Evolutionary conservation across 1,140 invertebrate species (phyloP), one percentile per base, ranked within the genome.

Genomic region (Hycleus cichorii): DNA sequence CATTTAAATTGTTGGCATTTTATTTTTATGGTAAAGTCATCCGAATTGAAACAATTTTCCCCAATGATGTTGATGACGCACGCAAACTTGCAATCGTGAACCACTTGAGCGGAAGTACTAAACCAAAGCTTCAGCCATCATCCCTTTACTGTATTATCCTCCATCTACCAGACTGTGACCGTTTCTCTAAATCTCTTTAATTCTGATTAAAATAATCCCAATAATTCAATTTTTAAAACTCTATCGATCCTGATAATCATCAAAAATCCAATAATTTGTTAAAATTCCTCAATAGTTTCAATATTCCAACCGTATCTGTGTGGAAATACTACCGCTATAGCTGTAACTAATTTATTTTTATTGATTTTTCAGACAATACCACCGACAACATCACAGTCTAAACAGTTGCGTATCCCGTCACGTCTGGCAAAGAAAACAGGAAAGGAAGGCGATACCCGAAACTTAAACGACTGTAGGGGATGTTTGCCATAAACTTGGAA

Each of bases 51-150:
- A 42, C 40, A 42, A 42, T 10, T 42, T 18, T 18, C 18, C 18
- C 9, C 9, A 42, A 10, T 11, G 4, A 12, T 10, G 39, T 39
- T 45, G 44, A 51, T 48, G 42, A 52, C 49, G 49, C 46, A 45
- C 11, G 48, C 52, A 50, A 57, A 49, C 39, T 62, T 62, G 64
- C 57, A 65, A 65, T 63, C 56, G 59, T 60, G 49, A 62, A 57
- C 62, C 57, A 59, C 55, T 60, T 59, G 51, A 64, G 59, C 57
- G 60, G 62, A 65, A 65, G 54, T 45, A 47, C 47, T 64, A 66
- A 66, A 64, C 50, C 51, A 49, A 47, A 49, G 51, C 45, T 56
- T 47, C 49, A 26, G 39, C 56, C 32, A 58, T 59, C 63, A 58
- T 64, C 62, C 62, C 48, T 57, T 47, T 56, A 40, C 40, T 27